A percentile compares a stretch with the other conserved stretches of the same genome.
Evolutionary conservation across 2,888 invertebrate genomes (phyloP).

Genomic region (Macaria liturata): DNA sequence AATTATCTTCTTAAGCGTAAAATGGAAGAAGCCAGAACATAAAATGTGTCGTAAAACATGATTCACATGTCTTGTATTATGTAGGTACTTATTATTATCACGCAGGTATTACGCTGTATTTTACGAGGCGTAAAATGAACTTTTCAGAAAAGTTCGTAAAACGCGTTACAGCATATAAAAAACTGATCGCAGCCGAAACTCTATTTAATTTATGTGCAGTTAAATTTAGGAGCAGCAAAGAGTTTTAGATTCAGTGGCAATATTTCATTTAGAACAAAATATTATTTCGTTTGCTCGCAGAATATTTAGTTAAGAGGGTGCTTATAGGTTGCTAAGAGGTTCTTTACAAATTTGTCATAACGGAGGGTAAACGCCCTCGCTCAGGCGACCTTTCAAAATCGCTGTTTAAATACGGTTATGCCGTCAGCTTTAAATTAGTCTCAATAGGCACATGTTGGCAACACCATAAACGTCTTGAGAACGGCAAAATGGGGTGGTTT

Average conservation of each 20-base stretch:
- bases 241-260: too few relatives aligned
- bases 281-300: too few relatives aligned
- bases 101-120: conserved; percentile 60
- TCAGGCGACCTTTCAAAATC: conserved; percentile 18
- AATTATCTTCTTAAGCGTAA: conserved; percentile 54
- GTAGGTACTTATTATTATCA: conserved; percentile 51
- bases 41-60: conserved; percentile 63
- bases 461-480: conserved; percentile 27
- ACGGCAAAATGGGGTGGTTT: conserved; percentile 31
- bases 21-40: conserved; percentile 56
- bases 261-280: too few relatives aligned
- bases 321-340: conserved; percentile 1
- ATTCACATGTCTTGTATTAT: conserved; percentile 55
- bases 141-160: conserved; percentile 44
- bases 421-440: conserved; percentile 21
- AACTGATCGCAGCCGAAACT: conserved; percentile 17
- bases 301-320: background rate
- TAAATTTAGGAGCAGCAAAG: conserved; percentile 5
- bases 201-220: conserved; percentile 13
- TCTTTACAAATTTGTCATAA: conserved; percentile 3
- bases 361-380: conserved; percentile 3
- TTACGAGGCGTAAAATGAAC: conserved; percentile 65
- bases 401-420: conserved; percentile 6
- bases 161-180: conserved; percentile 24
- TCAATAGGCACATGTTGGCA: conserved; percentile 21